Evolutionary conservation across 2,888 invertebrate genomes (phyloP).

Genomic region (Tetanocera ferruginea): DNA sequence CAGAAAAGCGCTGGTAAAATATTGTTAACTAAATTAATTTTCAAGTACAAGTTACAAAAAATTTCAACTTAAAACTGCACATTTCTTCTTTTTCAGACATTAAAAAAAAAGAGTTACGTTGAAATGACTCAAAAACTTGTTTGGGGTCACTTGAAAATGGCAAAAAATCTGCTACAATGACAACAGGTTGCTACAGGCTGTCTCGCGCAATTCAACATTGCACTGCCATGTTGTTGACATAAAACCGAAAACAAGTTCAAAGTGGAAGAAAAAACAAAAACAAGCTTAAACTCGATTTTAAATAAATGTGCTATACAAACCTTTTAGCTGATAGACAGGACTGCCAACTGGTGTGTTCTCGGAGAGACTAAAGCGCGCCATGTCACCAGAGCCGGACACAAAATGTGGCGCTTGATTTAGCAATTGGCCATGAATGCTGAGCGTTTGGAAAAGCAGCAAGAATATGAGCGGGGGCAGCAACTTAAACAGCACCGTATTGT

Average conservation of each 20-base stretch:
- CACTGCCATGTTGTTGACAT: neutral
- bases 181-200: neutral
- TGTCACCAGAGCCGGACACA: conserved; percentile 80
- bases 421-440: conserved; percentile 67
- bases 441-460: conserved; percentile 43
- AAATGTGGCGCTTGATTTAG: conserved; percentile 83
- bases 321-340: conserved; percentile 82
- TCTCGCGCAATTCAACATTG: neutral
- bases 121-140: too few relatives aligned
- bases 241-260: conserved; percentile 18
- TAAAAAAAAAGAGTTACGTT: too few relatives aligned
- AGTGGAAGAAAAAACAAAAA: neutral
- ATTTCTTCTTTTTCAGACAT: too few relatives aligned
- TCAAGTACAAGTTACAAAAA: too few relatives aligned
- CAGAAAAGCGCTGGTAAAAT: too few relatives aligned
- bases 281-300: neutral
- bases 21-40: too few relatives aligned
- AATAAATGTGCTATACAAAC: conserved; percentile 66
- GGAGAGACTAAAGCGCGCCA: conserved; percentile 80
- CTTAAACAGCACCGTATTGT: conserved; percentile 42
- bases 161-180: neutral
- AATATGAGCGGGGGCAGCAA: conserved; percentile 27
- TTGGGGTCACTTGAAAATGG: neutral
- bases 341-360: conserved; percentile 83
- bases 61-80: too few relatives aligned